phyloP scores from a whole-genome alignment of 1,140 invertebrate genomes.

The Ips nitidus region DNA sequence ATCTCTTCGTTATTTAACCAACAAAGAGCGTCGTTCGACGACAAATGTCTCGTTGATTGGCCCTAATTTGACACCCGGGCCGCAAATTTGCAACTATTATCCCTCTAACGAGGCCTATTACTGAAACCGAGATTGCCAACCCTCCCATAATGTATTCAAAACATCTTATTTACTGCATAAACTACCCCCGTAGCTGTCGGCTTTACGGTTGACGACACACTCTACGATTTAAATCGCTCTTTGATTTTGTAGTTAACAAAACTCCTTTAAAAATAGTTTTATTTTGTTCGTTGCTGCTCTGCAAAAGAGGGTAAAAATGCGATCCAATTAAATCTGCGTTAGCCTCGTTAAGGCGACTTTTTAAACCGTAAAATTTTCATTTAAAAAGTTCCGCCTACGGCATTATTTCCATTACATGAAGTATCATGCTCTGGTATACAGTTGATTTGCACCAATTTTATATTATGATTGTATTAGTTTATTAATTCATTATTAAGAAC shows the following conservation, averaged over 20 bases:
- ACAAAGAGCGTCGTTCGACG: slow-evolving; percentile 32
- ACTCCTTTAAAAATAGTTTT: no score
- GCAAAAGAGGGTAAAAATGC: neutral
- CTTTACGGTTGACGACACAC: slow-evolving; percentile 12
- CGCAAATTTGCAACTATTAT: slow-evolving; percentile 37
- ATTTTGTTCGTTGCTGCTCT: neutral
- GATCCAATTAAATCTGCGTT: no score
- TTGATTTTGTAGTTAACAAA: no score
- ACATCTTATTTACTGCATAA: slow-evolving; percentile 37
- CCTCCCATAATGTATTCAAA: slow-evolving; percentile 32
- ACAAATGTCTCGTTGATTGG: slow-evolving; percentile 36
- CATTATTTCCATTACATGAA: no score
- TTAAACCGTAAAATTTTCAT: no score
- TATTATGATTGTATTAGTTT: no score
- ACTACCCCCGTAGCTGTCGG: slow-evolving; percentile 17
- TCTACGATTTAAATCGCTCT: no score
- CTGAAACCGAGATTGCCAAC: slow-evolving; percentile 26
- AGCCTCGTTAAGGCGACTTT: no score
- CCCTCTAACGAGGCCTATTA: slow-evolving; percentile 34
- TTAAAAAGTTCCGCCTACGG: no score
- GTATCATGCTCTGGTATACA: no score
- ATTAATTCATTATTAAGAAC: no score
- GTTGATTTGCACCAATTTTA: no score
- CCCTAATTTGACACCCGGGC: slow-evolving; percentile 35
- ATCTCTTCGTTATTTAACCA: slow-evolving; percentile 29